Percentiles rank a stretch among this genome's conserved stretches.
These are phyloP conservation scores for Agonopterix heracliana DNA, from an alignment of 2,888 invertebrate species.

Conservation along the genomic window DNA sequence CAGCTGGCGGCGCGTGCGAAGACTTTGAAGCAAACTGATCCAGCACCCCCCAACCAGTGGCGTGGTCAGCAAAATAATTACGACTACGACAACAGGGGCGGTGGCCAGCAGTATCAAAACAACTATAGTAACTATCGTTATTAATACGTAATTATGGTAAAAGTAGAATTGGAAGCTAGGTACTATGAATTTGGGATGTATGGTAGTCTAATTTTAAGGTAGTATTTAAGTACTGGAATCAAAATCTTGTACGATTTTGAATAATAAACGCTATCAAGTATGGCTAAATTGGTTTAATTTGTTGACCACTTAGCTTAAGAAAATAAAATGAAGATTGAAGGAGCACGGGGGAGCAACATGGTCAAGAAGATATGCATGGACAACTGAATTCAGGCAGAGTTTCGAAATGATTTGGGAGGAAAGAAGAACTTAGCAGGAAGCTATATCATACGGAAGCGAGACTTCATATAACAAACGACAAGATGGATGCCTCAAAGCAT, in stretches of 20 bases:
- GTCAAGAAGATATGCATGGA: too few species aligned
- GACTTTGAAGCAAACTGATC: constrained; percentile 51
- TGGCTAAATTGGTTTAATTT: background rate
- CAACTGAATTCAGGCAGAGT: too few species aligned
- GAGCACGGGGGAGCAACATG: too few species aligned
- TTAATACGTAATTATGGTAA: constrained; percentile 16
- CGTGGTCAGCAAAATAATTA: constrained; percentile 28
- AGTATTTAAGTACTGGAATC: background rate
- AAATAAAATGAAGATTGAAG: too few species aligned
- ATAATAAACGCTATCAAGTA: background rate
- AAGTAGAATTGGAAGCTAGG: background rate
- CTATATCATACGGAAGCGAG: too few species aligned
- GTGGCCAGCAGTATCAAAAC: constrained; percentile 29
- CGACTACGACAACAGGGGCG: constrained; percentile 36
- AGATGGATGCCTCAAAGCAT: too few species aligned
- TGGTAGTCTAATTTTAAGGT: background rate
- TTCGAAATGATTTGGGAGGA: too few species aligned
- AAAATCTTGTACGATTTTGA: background rate
- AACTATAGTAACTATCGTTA: constrained; percentile 35
- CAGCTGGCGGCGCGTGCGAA: constrained; percentile 67
- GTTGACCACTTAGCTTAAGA: background rate
- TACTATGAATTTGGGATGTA: too few species aligned
- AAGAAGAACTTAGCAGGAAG: too few species aligned
- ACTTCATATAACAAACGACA: too few species aligned
- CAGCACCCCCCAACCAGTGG: constrained; percentile 26